Percentiles rank a stretch among this genome's conserved stretches.
Evolutionary conservation across 2,113 vertebrate species (phyloP).

Genomic region (Antennarius striatus): DNA sequence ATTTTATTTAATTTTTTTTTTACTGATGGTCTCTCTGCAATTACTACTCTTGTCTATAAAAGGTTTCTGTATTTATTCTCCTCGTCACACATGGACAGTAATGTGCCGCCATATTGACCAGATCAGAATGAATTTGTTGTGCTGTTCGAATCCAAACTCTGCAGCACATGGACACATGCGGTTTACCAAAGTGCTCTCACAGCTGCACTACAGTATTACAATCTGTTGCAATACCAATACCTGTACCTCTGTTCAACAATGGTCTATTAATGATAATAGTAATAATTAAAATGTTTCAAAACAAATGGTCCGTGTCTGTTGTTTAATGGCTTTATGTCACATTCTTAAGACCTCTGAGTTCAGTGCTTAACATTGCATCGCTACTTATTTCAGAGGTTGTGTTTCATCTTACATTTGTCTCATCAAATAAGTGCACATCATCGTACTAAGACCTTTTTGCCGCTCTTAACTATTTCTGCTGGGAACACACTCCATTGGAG

Average conservation of each 20-base stretch:
- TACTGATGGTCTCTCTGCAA: conserved; percentile 40
- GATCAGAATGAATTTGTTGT: conserved; percentile 43
- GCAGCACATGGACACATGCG: conserved; percentile 49
- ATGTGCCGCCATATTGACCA: conserved; percentile 51
- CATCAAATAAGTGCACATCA: too few relatives aligned
- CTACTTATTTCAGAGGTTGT: too few relatives aligned
- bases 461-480: too few relatives aligned
- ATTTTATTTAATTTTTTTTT: conserved; percentile 4
- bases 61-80: conserved; percentile 48
- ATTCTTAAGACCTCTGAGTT: too few relatives aligned
- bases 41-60: conserved; percentile 34
- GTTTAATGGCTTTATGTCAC: background rate
- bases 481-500: conserved; percentile 11
- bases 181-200: conserved; percentile 71
- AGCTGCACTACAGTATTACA: conserved; percentile 67
- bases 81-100: conserved; percentile 41
- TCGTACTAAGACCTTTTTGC: background rate
- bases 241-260: conserved; percentile 76
- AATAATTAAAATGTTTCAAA: conserved; percentile 64
- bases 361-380: too few relatives aligned
- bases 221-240: conserved; percentile 67
- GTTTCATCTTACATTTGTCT: too few relatives aligned
- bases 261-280: conserved; percentile 61
- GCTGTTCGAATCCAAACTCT: conserved; percentile 49
- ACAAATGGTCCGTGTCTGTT: conserved; percentile 12